Base-by-base conservation (phyloP, 2,113 vertebrate genomes). In the Centropus bengalensis region DNA sequence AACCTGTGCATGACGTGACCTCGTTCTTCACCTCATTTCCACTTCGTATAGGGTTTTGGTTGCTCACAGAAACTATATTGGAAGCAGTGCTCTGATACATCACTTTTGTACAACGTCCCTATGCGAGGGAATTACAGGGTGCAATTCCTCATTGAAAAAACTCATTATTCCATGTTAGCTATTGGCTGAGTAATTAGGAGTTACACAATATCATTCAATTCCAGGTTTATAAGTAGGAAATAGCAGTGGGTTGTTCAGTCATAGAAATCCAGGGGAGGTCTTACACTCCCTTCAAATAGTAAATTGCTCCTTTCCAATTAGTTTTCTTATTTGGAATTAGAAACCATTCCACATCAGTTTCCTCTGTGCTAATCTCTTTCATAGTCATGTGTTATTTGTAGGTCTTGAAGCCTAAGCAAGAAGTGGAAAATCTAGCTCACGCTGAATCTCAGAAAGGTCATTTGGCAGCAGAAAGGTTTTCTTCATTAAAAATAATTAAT, bases 401-500 rank as follows among this genome's bases (percentile, higher is more conserved):
- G 82, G 85, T 92, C 68, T 91, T 93, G 89, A 75, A 95, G 38
- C 45, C 71, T 83, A 91, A 85, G 84, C 63, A 91, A 96, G 81
- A 94, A 92, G 84, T 95, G 89, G 94, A 94, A 96, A 97, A 95
- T 91, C 62, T 67, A 95, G 91, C 87, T 95, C 91, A 91, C 44
- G 26, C 20, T 79, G 45, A 92, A 92, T 87, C 70, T 87, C 51
- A 87, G 84, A 93, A 89, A 97, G 94, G 91, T 94, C 89, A 87
- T 82, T 94, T 97, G 94, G 96, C 94, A 96, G 82, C 68, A 94
- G 82, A 93, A 94, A 86, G 42, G 82, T 91, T 96, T 97, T 96
- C 82, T 95, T 93, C 94, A 94, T 95, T 94, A 95, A 97, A 97
- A 95, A 91, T 97, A 96, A 96, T 96, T 95, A 97, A 95, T 91